These are phyloP conservation scores for Eunapius fragilis DNA, from an alignment of 37 sponge, comb jelly and placozoan genomes.

Conservation along the genomic window DNA sequence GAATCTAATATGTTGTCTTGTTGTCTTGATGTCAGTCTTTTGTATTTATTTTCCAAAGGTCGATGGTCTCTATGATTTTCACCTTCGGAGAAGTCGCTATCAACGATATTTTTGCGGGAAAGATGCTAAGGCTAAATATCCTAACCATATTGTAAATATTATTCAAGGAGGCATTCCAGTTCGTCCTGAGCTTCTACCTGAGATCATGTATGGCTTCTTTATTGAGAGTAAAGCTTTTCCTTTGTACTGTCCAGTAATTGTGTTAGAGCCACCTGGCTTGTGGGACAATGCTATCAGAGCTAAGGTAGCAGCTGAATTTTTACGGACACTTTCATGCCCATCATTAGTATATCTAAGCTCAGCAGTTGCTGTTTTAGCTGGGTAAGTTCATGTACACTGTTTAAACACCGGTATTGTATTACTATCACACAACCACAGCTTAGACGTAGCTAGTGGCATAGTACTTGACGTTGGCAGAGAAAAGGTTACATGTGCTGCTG, in stretches of 20 bases:
- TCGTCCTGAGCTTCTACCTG: constrained; percentile 3
- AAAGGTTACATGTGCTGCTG: constrained; percentile 17
- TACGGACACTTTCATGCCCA: neutral
- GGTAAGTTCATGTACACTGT: neutral
- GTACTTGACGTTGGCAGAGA: constrained; percentile 31
- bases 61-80: constrained; percentile 46
- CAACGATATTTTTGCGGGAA: constrained; percentile 40
- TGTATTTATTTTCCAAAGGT: too few relatives aligned
- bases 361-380: constrained; percentile 17
- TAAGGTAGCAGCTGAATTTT: neutral
- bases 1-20: neutral
- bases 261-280: constrained; percentile 28
- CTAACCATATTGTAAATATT: neutral
- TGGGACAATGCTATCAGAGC: constrained; percentile 7
- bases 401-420: neutral
- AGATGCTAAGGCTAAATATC: constrained; percentile 25
- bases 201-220: constrained; percentile 10
- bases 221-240: neutral
- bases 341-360: constrained; percentile 15
- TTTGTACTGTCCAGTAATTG: constrained; percentile 11
- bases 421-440: neutral
- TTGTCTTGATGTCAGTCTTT: neutral
- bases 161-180: constrained; percentile 15
- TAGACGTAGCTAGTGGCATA: constrained; percentile 9
- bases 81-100: constrained; percentile 14